phyloP scores from a whole-genome alignment of 2,797 vertebrate species.

The Gallinago nigripennis region DNA sequence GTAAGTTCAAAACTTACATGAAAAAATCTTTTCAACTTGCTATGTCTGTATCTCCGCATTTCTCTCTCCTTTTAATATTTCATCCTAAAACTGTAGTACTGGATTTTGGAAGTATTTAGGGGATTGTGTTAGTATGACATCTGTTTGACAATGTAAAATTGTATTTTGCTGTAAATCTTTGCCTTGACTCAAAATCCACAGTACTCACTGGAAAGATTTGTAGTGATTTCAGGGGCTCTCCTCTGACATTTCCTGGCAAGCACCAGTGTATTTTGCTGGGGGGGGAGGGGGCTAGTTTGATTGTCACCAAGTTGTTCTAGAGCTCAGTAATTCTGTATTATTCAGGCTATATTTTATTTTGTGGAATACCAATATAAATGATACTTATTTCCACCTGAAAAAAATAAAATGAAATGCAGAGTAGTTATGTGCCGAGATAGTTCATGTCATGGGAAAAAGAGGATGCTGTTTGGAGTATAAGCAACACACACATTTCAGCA shows the following conservation, averaged over 20 bases:
- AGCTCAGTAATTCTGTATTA: neutral
- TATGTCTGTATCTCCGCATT: neutral
- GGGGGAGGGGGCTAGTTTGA: accelerated
- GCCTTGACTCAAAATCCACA: neutral
- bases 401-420: neutral
- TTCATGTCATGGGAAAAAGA: neutral
- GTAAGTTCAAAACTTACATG: neutral
- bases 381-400: neutral
- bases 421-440: neutral
- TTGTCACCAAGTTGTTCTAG: neutral
- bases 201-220: neutral
- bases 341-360: neutral
- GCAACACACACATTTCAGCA: neutral
- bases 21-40: neutral
- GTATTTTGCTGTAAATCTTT: neutral
- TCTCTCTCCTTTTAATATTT: neutral
- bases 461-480: neutral
- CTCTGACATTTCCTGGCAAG: neutral
- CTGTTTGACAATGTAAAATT: neutral
- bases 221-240: neutral
- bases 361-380: neutral
- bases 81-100: neutral
- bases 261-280: neutral
- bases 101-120: neutral
- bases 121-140: accelerated